A percentile compares a stretch with the other conserved stretches of the same genome.
Evolutionary conservation across 1,140 invertebrate genomes (phyloP).

Genomic region (Sycobia sp.): DNA sequence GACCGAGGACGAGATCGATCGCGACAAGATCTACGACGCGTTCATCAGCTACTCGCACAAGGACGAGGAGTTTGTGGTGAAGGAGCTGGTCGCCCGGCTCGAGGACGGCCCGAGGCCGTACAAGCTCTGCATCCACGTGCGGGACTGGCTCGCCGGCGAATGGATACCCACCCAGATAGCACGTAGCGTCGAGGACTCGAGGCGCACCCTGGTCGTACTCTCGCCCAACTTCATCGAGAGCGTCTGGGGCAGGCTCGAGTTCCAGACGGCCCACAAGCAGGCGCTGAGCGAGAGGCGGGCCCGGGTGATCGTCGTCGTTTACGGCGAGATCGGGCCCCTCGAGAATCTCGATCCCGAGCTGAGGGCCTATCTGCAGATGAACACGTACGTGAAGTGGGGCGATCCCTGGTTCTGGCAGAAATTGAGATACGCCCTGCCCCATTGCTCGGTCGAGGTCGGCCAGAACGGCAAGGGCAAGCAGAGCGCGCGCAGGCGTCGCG

Average conservation of each 20-base stretch:
- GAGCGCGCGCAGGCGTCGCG: not conserved
- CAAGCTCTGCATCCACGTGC: conserved; percentile 77
- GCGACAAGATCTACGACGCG: conserved; percentile 81
- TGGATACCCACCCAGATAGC: conserved; percentile 77
- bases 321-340: conserved; percentile 72
- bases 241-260: conserved; percentile 86
- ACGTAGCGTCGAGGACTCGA: conserved; percentile 75
- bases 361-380: conserved; percentile 78
- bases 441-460: conserved; percentile 43
- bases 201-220: conserved; percentile 81
- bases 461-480: not conserved
- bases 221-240: conserved; percentile 82
- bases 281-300: conserved; percentile 75
- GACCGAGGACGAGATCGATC: conserved; percentile 75
- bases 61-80: conserved; percentile 76
- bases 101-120: conserved; percentile 66
- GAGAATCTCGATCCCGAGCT: conserved; percentile 76
- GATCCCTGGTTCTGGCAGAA: conserved; percentile 88
- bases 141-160: conserved; percentile 82
- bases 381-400: conserved; percentile 84
- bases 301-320: conserved; percentile 78
- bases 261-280: conserved; percentile 76
- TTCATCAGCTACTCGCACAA: conserved; percentile 86
- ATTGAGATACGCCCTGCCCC: conserved; percentile 74
- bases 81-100: conserved; percentile 70